Evolutionary conservation across 2,797 vertebrate genomes (phyloP), one percentile per base, ranked within the genome.

Genomic region (Chiroxiphia lanceolata): DNA sequence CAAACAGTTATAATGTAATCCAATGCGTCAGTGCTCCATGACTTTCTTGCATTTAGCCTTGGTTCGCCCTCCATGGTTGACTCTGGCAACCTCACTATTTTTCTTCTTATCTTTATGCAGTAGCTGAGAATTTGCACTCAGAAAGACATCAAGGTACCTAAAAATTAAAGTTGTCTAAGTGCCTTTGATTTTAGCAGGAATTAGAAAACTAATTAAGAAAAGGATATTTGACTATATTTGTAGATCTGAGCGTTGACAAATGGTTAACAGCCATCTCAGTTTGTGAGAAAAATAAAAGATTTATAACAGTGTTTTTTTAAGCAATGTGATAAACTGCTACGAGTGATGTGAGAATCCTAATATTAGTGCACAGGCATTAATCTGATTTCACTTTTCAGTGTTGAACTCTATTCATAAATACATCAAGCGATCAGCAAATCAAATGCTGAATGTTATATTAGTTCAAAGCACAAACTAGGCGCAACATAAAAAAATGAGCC

Each of bases 401-500:
- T 75, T 90, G 85, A 79, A 94, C 15, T 82, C 65, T 95, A 47
- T 81, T 83, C 33, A 94, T 79, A 93, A 87, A 93, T 84, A 53
- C 59, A 77, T 94, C 72, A 93, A 77, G 67, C 21, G 34, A 76
- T 85, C 86, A 85, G 60, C 61, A 95, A 92, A 94, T 90, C 69
- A 68, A 87, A 80, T 38, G 70, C 83, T 84, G 86, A 95, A 75
- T 69, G 33, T 23, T 34, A 13, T 72, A 74, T 75, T 67, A 74
- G 59, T 40, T 94, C 76, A 70, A 75, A 94, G 74, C 33, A 68
- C 53, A 59, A 93, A 76, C 33, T 59, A 85, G 87, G 57, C 88
- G 87, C 29, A 87, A 88, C 44, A 89, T 44, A 57, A 90, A 92
- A 91, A 93, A 95, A 94, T 91, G 60, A 91, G 71, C 26, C 36